These are phyloP conservation scores for Bombycilla garrulus DNA, from an alignment of 2,113 vertebrate genomes.

Conservation along the genomic window DNA sequence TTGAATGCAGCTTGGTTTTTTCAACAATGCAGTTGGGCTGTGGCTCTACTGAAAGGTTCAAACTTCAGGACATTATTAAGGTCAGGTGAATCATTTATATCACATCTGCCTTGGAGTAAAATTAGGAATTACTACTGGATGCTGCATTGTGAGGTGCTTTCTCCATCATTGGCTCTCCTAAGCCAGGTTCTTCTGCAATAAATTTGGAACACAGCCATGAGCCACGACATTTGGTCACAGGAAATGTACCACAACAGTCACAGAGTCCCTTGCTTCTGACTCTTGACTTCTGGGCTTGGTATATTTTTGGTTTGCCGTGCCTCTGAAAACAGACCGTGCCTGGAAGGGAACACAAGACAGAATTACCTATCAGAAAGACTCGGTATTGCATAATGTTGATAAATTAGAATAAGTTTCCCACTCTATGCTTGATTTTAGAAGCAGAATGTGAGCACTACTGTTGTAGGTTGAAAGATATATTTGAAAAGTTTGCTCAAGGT, in stretches of 20 bases:
- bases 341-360: not conserved
- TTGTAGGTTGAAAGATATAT: not conserved
- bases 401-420: not conserved
- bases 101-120: not conserved
- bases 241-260: not conserved
- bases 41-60: not conserved
- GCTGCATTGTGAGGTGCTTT: not conserved
- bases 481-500: not conserved
- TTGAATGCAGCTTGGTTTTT: not conserved
- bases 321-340: not conserved
- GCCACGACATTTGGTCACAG: not conserved
- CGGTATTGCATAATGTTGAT: not conserved
- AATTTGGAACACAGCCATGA: not conserved
- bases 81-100: not conserved
- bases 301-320: not conserved
- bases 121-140: not conserved
- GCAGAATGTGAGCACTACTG: not conserved
- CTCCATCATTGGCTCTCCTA: not conserved
- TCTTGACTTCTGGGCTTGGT: not conserved
- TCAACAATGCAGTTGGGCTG: not conserved
- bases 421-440: not conserved
- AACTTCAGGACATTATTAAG: not conserved
- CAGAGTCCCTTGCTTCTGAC: not conserved
- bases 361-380: not conserved
- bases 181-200: not conserved